Evolutionary conservation across 2,113 vertebrate genomes (phyloP), one percentile per base, ranked within the genome.

Genomic region (Apistogramma diplotaenia): DNA sequence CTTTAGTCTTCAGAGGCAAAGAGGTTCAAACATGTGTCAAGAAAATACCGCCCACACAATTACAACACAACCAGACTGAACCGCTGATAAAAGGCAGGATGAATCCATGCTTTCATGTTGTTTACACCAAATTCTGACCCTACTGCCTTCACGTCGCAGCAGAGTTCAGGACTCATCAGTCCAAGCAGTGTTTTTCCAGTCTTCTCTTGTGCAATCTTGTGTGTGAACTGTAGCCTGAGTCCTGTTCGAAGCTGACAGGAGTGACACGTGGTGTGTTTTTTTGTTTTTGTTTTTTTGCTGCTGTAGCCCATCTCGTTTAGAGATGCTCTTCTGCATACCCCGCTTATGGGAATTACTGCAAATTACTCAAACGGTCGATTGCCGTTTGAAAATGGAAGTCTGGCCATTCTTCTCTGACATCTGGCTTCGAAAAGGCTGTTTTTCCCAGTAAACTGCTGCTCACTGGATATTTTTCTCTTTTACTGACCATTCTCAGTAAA

Each of bases 101-200:
- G 37, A 8, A 46, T 67, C 62, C 40, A 67, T 67, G 3, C 62
- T 46, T 46, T 67, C 2, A 0, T 29, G 12, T 13, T 43, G 13
- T 43, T 43, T 15, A 29, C 19, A 23, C 25, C 40, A 13, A 5
- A 43, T 15, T 43, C 40, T 43, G 40, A 15, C 40, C 11, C 11
- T 40, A 40, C 1, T 4, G 15, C 13, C 12, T 13, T 4, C 13
- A 43, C 5, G 12, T 15, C 4, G 9, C 0, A 29, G 9, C 40
- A 49, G 40, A 67, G 46, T 49, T 25, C 27, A 23, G 49, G 23
- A 49, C 40, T 67, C 23, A 27, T 67, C 5, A 43, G 40, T 2
- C 12, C 40, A 43, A 12, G 40, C 40, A 67, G 49, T 16, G 27
- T 29, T 49, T 46, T 67, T 46, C 40, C 62, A 29, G 0, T 27